Evolutionary conservation across 2,888 invertebrate species (phyloP).

Genomic region (Ashinkailepas kermadecensis): DNA sequence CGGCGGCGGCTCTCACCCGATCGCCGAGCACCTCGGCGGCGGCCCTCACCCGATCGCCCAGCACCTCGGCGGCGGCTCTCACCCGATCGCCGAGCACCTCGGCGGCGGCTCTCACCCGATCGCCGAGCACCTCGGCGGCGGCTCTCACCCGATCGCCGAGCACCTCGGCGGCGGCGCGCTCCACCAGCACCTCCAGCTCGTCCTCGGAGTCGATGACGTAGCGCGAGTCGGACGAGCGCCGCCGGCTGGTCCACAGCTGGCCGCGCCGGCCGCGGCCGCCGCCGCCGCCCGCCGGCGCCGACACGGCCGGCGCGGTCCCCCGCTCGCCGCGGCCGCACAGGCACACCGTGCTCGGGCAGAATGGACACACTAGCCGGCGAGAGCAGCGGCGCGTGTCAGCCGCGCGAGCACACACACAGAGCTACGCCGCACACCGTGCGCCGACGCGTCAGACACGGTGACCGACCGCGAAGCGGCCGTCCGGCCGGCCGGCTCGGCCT

Average conservation of each 20-base stretch:
- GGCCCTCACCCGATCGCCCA: too few species aligned
- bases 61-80: neutral
- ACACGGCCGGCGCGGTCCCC: neutral
- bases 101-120: too few species aligned
- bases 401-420: neutral
- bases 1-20: neutral
- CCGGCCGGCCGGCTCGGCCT: too few species aligned
- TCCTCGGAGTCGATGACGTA: neutral
- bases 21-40: neutral
- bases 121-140: neutral
- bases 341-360: neutral
- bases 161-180: constrained; percentile 6
- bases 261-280: constrained; percentile 3
- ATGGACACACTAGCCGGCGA: constrained; percentile 4
- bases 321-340: neutral
- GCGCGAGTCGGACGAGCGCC: constrained; percentile 18
- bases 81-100: neutral
- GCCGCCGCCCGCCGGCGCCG: neutral
- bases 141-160: neutral
- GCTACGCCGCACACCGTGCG: neutral
- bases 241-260: neutral
- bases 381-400: neutral
- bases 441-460: too few species aligned
- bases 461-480: too few species aligned
- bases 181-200: constrained; percentile 19